phyloP scores from a whole-genome alignment of 92 coral and sea anemone genomes.

The Parazoanthus swiftii region DNA sequence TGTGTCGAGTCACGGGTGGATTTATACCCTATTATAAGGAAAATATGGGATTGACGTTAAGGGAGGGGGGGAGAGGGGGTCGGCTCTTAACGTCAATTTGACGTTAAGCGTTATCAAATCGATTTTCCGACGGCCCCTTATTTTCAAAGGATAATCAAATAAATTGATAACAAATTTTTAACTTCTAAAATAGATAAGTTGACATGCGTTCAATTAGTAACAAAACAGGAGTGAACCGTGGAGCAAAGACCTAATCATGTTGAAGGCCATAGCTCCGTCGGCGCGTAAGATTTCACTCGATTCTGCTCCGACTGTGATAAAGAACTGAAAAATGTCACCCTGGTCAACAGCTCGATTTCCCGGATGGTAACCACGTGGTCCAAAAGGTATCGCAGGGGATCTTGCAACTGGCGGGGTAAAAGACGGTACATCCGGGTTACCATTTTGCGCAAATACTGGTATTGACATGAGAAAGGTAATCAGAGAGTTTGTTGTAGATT shows the following conservation, averaged over 20 bases:
- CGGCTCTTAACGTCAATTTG: no score
- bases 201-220: not conserved
- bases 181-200: no score
- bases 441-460: not conserved
- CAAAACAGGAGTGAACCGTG: not conserved
- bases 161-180: no score
- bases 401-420: not conserved
- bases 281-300: constrained; percentile 23
- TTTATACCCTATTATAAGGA: no score
- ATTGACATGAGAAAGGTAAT: no score
- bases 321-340: constrained; percentile 27
- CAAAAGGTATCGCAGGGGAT: constrained; percentile 4
- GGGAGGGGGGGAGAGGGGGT: no score
- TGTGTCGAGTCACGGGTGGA: no score
- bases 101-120: no score
- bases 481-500: no score
- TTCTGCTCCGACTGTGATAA: constrained; percentile 21
- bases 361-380: constrained; percentile 44
- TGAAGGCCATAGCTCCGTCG: constrained; percentile 29
- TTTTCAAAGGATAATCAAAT: no score
- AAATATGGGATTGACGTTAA: no score
- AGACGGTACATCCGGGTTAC: not conserved
- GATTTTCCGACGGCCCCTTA: no score
- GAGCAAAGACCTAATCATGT: not conserved
- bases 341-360: constrained; percentile 36